Evolutionary conservation across 2,888 invertebrate genomes (phyloP).

Genomic region (Apamea monoglypha): DNA sequence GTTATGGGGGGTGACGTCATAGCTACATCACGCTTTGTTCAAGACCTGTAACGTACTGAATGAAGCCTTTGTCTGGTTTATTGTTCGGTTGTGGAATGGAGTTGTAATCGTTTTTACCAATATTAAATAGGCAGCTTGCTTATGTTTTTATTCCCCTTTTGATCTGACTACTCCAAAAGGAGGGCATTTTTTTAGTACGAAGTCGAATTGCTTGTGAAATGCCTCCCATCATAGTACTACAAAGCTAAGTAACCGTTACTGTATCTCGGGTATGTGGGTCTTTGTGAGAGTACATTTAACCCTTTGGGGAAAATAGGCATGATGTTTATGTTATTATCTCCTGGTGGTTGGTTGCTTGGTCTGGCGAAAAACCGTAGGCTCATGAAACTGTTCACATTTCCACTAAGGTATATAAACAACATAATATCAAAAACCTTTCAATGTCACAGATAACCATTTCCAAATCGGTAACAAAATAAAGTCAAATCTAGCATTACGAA

Average conservation of each 20-base stretch:
- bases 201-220: neutral
- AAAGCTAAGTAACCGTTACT: neutral
- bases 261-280: neutral
- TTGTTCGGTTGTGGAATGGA: neutral
- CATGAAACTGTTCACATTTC: neutral
- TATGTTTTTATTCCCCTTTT: neutral
- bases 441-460: neutral
- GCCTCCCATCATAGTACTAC: neutral
- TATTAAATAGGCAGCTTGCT: neutral
- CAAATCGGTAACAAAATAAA: neutral
- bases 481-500: no score
- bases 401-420: neutral
- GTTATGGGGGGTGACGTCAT: slow-evolving; percentile 32
- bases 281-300: neutral
- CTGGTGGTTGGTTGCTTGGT: neutral
- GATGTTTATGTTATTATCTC: neutral
- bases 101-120: neutral
- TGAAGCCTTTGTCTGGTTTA: neutral
- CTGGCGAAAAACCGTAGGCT: neutral
- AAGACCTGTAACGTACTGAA: slow-evolving; percentile 11
- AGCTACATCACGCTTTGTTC: slow-evolving; percentile 28
- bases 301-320: neutral
- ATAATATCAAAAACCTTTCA: neutral
- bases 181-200: neutral
- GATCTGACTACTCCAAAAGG: neutral